Percentiles rank a stretch among this genome's conserved stretches.
Evolutionary conservation across 1,140 invertebrate species (phyloP).

Genomic region (Platyscapa corneri): DNA sequence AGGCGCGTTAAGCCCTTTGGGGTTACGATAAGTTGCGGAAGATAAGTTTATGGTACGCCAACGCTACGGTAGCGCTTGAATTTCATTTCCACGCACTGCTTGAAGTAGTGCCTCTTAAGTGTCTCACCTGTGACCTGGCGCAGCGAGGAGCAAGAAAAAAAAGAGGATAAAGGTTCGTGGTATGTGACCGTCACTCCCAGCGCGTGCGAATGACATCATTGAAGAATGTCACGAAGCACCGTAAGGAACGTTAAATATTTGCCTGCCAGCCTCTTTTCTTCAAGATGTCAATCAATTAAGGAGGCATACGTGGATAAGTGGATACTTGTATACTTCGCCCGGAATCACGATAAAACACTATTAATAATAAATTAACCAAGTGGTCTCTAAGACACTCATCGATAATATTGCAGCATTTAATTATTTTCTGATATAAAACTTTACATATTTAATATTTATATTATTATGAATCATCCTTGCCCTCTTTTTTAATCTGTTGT

Average conservation of each 20-base stretch:
- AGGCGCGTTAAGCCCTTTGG: background rate
- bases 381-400: background rate
- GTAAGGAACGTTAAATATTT: slow-evolving; percentile 39
- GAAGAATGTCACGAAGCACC: slow-evolving; percentile 23
- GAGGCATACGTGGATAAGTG: background rate
- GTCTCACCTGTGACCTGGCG: slow-evolving; percentile 63
- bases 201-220: slow-evolving; percentile 18
- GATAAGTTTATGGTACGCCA: background rate
- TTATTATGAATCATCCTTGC: background rate
- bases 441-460: background rate
- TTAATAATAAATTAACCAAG: background rate
- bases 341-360: background rate
- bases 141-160: slow-evolving; percentile 17
- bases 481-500: background rate
- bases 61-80: slow-evolving; percentile 43
- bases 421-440: background rate
- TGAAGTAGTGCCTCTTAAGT: slow-evolving; percentile 55
- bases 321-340: background rate
- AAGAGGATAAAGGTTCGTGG: slow-evolving; percentile 41
- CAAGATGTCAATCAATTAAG: slow-evolving; percentile 20
- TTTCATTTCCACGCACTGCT: slow-evolving; percentile 54
- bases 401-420: background rate
- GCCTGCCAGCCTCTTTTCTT: background rate
- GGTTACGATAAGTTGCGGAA: background rate
- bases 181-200: slow-evolving; percentile 57